A percentile compares a stretch with the other conserved stretches of the same genome.
Conservation (phyloP, 2,888 invertebrate genomes). For the Mesorhabditis sp. region DNA sequence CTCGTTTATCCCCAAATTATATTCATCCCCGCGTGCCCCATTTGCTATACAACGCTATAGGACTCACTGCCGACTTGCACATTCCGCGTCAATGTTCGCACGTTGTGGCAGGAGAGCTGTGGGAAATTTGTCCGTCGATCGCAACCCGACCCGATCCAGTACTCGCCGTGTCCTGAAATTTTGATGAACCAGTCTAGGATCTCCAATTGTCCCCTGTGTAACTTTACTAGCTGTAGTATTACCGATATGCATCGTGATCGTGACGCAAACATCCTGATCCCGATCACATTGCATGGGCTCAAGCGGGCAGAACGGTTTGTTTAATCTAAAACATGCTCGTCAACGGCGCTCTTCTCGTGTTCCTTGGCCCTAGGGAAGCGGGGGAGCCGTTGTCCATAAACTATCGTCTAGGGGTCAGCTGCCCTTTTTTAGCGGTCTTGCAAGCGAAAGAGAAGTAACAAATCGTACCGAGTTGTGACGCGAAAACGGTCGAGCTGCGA, state of each 20-base stretch:
- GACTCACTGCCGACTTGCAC: slow-evolving; percentile 35
- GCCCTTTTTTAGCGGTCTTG: slow-evolving; percentile 23
- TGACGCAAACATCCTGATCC: slow-evolving; percentile 53
- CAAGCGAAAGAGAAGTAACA: not conserved
- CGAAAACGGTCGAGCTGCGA: slow-evolving; percentile 52
- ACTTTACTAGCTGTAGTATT: too few relatives aligned
- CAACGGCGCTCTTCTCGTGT: not conserved
- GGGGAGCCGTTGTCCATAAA: not conserved
- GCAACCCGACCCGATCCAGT: slow-evolving; percentile 53
- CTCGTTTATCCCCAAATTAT: not conserved
- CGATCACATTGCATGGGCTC: slow-evolving; percentile 50
- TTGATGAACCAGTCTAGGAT: not conserved
- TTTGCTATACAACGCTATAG: too few relatives aligned
- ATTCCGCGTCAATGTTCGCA: slow-evolving; percentile 41
- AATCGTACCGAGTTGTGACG: slow-evolving; percentile 38
- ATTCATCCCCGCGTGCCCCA: too few relatives aligned
- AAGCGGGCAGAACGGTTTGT: slow-evolving; percentile 38
- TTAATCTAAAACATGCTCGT: not conserved
- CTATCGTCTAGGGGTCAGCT: not conserved
- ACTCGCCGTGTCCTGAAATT: slow-evolving; percentile 40
- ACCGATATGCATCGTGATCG: slow-evolving; percentile 52
- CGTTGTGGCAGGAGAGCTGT: slow-evolving; percentile 46
- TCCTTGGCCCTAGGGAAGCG: not conserved
- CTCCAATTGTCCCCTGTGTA: not conserved
- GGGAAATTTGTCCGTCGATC: slow-evolving; percentile 48